Conservation (phyloP, 2,113 vertebrate species). For the Pithys albifrons region DNA sequence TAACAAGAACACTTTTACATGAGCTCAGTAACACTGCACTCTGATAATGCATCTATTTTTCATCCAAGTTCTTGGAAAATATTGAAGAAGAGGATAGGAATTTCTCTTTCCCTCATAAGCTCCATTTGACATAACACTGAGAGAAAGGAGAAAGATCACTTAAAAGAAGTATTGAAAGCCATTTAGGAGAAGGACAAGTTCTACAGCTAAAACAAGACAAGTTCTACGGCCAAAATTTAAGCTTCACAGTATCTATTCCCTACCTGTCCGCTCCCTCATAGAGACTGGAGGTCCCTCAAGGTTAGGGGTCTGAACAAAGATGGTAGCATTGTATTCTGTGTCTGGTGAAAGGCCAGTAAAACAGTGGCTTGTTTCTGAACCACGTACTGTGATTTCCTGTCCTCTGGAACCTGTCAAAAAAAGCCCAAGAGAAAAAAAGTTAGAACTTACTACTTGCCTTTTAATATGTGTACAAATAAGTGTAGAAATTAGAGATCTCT, state of each 20-base stretch:
- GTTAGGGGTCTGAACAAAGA: constrained; percentile 94
- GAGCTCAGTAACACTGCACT: background rate
- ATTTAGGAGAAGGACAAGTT: background rate
- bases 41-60: background rate
- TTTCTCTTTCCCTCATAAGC: background rate
- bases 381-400: constrained; percentile 92
- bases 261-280: constrained; percentile 84
- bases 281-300: constrained; percentile 92
- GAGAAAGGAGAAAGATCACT: background rate
- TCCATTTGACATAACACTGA: background rate
- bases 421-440: background rate
- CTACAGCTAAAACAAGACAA: background rate
- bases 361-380: constrained; percentile 89
- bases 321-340: constrained; percentile 83
- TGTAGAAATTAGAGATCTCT: background rate
- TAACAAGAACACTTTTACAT: background rate
- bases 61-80: background rate
- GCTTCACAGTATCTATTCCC: constrained; percentile 15
- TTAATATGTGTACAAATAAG: background rate
- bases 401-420: constrained; percentile 80
- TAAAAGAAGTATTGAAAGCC: background rate
- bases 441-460: background rate
- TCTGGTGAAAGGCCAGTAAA: constrained; percentile 90
- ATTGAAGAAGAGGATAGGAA: background rate
- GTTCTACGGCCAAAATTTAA: background rate